Base-by-base conservation (phyloP, 92 coral and sea anemone species). In the Heliopora coerulea region DNA sequence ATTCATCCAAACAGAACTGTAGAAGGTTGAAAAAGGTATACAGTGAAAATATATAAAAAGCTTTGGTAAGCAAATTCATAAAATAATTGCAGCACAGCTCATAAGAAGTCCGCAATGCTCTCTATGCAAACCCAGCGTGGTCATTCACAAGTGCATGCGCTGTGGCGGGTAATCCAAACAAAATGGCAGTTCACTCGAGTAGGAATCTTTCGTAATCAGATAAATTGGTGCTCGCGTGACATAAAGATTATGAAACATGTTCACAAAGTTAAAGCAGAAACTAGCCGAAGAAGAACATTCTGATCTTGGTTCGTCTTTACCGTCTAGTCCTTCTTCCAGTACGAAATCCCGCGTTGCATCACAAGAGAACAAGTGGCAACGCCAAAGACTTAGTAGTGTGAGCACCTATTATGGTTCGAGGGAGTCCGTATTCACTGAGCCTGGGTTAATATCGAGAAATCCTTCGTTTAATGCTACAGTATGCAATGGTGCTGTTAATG, bases 241-340 rank as follows among this genome's bases (percentile, higher is more conserved):
- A 13, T 56, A 56, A 56, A 17, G 8, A 35, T 75, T 21, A 30
- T 23, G 28, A 25, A 49, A 40, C 70, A 95, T 95, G 99, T 95
- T 95, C 83, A 88, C 96, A 30, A 91, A 90, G 74, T 88, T 95
- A 65, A 95, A 95, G 82, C 95, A 95, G 82, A 95, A 91, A 80
- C 88, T 95, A 62, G 99, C 96, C 79, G 96, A 95, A 81, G 97
- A 95, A 79, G 99, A 89, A 68, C 88, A 90, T 73, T 59, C 88
- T 35, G 96, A 92, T 75, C 79, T 84, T 4, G 81, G 83, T 56
- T 85, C 82, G 4, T 86, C 96, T 1, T 72, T 83, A 56, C 81
- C 96, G 75, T 84, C 95, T 8, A 91, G 89, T 54, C 96, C 97
- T 17, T 73, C 85, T 27, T 79, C 66, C 9, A 86, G 96, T 62